Evolutionary conservation across 2,113 vertebrate genomes (phyloP), one percentile per base, ranked within the genome.

Genomic region (Hypocryptadius cinnamomeus): DNA sequence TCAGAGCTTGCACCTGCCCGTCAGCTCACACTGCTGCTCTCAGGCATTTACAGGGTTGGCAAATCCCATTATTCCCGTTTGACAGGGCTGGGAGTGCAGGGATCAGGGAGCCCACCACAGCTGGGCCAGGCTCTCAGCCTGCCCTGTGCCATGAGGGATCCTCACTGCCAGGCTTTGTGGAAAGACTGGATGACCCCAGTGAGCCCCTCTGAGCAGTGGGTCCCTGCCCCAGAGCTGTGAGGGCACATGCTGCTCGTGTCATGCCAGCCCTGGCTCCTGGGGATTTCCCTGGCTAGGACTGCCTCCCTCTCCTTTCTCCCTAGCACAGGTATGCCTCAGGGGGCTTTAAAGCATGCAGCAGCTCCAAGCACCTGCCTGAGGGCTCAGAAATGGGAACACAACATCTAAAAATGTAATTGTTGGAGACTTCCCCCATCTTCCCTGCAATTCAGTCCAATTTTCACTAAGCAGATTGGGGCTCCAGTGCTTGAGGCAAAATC

Each of bases 131-230:
- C 37, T 21, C 59, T 42, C 65, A 25, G n/a, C 23, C 18, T 6
- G 37, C 19, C 69, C 78, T 0, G 2, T 3, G 33, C 35, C 78
- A 33, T 0, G 0, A 30, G n/a, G 61, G 30, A 50, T n/a, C 53
- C 74, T 76, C 1, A 0, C 5, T 31, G 44, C 13, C 24, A 23
- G 5, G 20, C 48, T 68, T 6, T 40, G 60, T 37, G 19, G 31
- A 4, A 66, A 4, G 10, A 35, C 9, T 5, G 9, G 23, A 11
- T 20, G 37, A 40, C 1, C 8, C 35, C 35, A 24, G n/a, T n/a
- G n/a, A n/a, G 37, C 7, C 28, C 69, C 78, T 25, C 45, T 14
- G 42, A 84, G 79, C 68, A 18, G 14, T 0, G 0, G 30, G 15
- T 33, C 56, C 9, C 37, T 37, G 66, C 35, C 30, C 16, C 60